phyloP scores from a whole-genome alignment of 2,888 invertebrate genomes.

The Lepidocyrtoides sp. region DNA sequence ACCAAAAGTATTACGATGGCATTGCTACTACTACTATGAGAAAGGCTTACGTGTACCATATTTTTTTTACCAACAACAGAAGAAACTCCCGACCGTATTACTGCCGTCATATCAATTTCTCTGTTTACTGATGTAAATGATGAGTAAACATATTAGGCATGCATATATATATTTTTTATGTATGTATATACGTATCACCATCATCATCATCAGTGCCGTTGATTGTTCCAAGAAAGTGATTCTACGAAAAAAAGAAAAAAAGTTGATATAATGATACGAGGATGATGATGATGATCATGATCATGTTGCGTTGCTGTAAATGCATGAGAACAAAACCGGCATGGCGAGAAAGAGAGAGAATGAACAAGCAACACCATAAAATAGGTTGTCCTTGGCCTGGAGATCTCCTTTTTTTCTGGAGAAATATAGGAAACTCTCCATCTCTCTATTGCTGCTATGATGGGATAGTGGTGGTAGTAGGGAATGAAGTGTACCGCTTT shows the following conservation, averaged over 20 bases:
- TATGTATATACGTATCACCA: background rate
- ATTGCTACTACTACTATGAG: background rate
- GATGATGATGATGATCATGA: background rate
- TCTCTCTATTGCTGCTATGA: background rate
- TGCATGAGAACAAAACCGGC: slow-evolving; percentile 12
- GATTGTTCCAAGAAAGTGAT: slow-evolving; percentile 42
- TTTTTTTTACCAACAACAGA: too few species aligned
- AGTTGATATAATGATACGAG: background rate
- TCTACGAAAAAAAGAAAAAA: slow-evolving; percentile 27
- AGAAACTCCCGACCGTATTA: too few species aligned
- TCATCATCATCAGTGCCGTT: background rate
- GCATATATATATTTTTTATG: background rate
- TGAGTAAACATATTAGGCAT: background rate
- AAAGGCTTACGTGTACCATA: background rate
- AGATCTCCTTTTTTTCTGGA: slow-evolving; percentile 72
- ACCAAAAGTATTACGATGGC: slow-evolving; percentile 12
- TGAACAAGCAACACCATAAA: slow-evolving; percentile 46
- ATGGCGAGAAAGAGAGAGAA: slow-evolving; percentile 13
- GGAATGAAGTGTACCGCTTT: slow-evolving; percentile 1
- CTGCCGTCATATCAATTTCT: too few species aligned
- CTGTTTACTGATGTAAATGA: background rate
- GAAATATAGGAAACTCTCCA: slow-evolving; percentile 17
- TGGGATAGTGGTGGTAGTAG: background rate
- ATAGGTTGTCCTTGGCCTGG: slow-evolving; percentile 73
- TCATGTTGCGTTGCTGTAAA: too few species aligned